Conservation (phyloP, 2,888 invertebrate species). For the Oscheius sp. region DNA sequence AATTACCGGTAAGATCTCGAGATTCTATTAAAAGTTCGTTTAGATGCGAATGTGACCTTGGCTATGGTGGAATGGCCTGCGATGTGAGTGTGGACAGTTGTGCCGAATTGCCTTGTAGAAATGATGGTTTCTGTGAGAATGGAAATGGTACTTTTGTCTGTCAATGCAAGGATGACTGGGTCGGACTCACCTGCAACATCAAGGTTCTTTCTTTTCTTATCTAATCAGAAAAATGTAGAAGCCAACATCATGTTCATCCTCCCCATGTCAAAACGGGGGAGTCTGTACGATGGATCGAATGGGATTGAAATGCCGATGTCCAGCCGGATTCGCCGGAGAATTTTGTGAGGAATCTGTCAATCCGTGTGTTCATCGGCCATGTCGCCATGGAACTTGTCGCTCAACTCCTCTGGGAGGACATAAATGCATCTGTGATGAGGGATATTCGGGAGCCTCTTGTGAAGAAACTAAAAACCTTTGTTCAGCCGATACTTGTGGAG, state of each 20-base stretch:
- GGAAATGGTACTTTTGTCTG: constrained; percentile 45
- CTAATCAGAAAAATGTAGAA: constrained; percentile 23
- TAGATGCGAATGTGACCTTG: constrained; percentile 57
- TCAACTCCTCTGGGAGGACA: neutral
- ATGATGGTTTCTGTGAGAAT: constrained; percentile 46
- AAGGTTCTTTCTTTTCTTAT: constrained; percentile 29
- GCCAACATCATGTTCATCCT: neutral
- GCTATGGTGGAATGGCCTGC: constrained; percentile 52
- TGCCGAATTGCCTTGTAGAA: constrained; percentile 47
- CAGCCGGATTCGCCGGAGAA: constrained; percentile 44
- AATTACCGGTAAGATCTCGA: constrained; percentile 35
- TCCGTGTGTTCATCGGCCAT: constrained; percentile 17
- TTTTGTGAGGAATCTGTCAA: constrained; percentile 36
- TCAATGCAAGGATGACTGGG: constrained; percentile 50
- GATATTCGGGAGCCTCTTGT: constrained; percentile 53
- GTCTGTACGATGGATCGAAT: constrained; percentile 6
- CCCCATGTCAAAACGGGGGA: constrained; percentile 46
- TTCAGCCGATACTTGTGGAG: constrained; percentile 40
- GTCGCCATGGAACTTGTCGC: constrained; percentile 26
- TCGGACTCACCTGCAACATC: constrained; percentile 55
- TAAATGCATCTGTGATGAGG: constrained; percentile 30
- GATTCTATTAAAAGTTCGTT: constrained; percentile 15
- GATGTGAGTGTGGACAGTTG: constrained; percentile 49
- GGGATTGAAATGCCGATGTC: constrained; percentile 44
- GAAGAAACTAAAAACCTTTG: constrained; percentile 53